Evolutionary conservation across 2,797 vertebrate species (phyloP), one percentile per base, ranked within the genome.

Genomic region (Peromyscus melanophrys): DNA sequence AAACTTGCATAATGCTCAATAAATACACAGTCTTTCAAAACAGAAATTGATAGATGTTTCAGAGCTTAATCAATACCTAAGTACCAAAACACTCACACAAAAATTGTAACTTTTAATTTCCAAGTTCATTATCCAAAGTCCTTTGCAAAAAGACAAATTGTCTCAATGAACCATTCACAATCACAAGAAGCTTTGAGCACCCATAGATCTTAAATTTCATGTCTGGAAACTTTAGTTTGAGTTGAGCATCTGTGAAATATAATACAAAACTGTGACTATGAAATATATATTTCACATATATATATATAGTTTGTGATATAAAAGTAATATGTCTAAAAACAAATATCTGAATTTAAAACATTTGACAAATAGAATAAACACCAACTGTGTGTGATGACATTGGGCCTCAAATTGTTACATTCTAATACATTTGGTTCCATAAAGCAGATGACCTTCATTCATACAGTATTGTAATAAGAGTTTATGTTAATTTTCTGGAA

Each of bases 101-200:
- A 90, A 84, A 83, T 34, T n/a, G 0, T 71, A 27, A 92, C 73
- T 94, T 95, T 19, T 88, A 37, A 73, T 43, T 40, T 49, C 17
- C 1, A 61, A 9, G 13, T 65, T 71, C 25, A 71, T 76, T 92
- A 6, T 21, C 61, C 4, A 25, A 4, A 34, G 0, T 88, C 14
- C 82, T 92, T 92, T 63, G 8, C 29, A 93, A 78, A 90, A 76
- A 91, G n/a, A 80, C 31, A 80, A 83, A 85, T 27, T 65, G 1
- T 3, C 49, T 31, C 21, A 87, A 49, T 57, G 11, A 75, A 21
- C 6, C 40, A 69, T 37, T 59, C 81, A 12, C 9, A 69, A 1
- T 57, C 43, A 9, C 7, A 13, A 65, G 63, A 89, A 52, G 55
- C 21, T 92, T 69, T 40, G 4, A 93, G 25, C 10, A 90, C 5